Conservation (phyloP, 2,888 invertebrate species). For the Lepidonotus clava region DNA sequence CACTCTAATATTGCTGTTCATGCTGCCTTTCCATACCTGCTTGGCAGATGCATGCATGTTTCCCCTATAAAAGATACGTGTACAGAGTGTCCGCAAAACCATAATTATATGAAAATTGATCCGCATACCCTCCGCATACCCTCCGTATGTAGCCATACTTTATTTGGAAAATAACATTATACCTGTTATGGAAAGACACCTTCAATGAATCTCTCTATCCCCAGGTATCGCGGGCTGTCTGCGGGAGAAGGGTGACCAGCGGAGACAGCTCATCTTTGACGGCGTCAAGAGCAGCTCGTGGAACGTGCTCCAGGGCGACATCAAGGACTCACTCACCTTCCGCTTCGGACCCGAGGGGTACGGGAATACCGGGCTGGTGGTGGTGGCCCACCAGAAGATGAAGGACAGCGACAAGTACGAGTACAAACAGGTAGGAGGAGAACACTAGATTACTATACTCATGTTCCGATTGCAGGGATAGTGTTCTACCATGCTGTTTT, state of each 20-base stretch:
- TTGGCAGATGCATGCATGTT: too few species aligned
- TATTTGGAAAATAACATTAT: too few species aligned
- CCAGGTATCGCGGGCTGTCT: slow-evolving; percentile 58
- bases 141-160: too few species aligned
- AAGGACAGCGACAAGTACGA: background rate
- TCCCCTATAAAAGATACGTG: too few species aligned
- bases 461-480: background rate
- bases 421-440: slow-evolving; percentile 5
- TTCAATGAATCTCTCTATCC: too few species aligned
- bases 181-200: too few species aligned
- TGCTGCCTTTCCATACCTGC: too few species aligned
- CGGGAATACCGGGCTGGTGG: slow-evolving; percentile 10
- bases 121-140: too few species aligned
- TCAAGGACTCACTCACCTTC: background rate
- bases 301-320: slow-evolving; percentile 63
- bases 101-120: background rate
- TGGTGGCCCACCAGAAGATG: slow-evolving; percentile 15
- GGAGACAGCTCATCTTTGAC: slow-evolving; percentile 72
- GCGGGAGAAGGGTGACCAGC: slow-evolving; percentile 69
- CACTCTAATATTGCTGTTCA: too few species aligned
- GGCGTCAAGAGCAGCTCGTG: slow-evolving; percentile 68
- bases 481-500: too few species aligned
- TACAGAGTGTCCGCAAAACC: background rate
- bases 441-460: background rate
- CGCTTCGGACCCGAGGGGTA: background rate